Evolutionary conservation across 2,113 vertebrate species (phyloP), one percentile per base, ranked within the genome.

Genomic region (Corythornis madagascariensis): DNA sequence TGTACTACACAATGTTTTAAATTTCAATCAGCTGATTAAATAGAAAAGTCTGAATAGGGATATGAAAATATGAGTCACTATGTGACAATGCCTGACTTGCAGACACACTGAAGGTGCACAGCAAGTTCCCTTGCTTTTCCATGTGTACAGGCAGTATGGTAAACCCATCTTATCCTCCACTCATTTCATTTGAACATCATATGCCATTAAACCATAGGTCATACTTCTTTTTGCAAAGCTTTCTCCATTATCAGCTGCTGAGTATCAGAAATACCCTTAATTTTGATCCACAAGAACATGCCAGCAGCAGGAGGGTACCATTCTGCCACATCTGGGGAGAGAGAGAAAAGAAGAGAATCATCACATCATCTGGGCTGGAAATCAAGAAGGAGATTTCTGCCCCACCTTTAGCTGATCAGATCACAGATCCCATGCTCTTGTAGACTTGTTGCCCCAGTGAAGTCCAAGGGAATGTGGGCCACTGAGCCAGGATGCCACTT

Each of bases 201-300:
- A 82, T 64, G 11, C 31, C 48, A 70, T 91, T 82, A 75, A 81
- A 69, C 56, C 28, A 85, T 7, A 56, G 56, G 17, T 80, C 90
- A 88, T 97, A 99, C 99, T 98, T 99, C 98, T 90, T 98, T 99
- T 92, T 99, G 97, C 94, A 99, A 69, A 31, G 98, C 99, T 93
- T 98, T 99, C 95, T 99, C 97, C 98, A 97, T 98, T 77, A 99
- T 98, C 90, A 99, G 96, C 86, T 98, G 94, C 55, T 98, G 97
- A 45, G 98, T 98, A 74, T 99, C 98, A 43, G 97, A 52, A 92
- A 99, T 80, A 76, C 97, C 98, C 89, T 98, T 99, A 35, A 99
- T 96, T 96, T 98, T 99, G 94, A 99, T 96, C 99, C 99, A 99
- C 38, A 99, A 94, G 96, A 99, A 99, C 99, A 99, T 99, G 78